These are phyloP conservation scores for Drosophila peninsularis DNA, from an alignment of 2,888 invertebrate species.

Conservation along the genomic window DNA sequence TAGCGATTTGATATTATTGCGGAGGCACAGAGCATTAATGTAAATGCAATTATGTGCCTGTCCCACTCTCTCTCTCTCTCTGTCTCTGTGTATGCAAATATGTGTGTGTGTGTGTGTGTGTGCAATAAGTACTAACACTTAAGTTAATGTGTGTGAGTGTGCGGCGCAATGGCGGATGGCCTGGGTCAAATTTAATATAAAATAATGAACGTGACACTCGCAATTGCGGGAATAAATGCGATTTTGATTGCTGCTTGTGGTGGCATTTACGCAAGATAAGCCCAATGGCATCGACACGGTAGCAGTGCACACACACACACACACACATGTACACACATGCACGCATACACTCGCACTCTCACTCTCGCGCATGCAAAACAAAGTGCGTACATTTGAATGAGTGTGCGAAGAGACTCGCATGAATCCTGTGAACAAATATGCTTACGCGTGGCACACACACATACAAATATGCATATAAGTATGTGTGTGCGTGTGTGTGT, in stretches of 20 bases:
- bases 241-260: conserved; percentile 64
- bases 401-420: conserved; percentile 41
- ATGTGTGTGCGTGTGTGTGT: background rate
- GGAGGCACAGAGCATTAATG: conserved; percentile 22
- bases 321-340: conserved; percentile 7
- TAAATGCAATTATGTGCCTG: conserved; percentile 2
- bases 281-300: conserved; percentile 28
- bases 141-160: conserved; percentile 15
- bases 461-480: background rate
- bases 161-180: background rate
- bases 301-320: conserved; percentile 24
- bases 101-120: background rate
- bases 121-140: conserved; percentile 37
- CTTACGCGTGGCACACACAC: conserved; percentile 13
- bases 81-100: background rate
- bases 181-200: conserved; percentile 50
- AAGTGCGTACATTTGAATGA: conserved; percentile 60
- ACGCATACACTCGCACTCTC: background rate
- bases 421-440: conserved; percentile 49
- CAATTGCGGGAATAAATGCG: conserved; percentile 53
- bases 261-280: conserved; percentile 58
- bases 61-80: background rate
- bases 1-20: conserved; percentile 7
- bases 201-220: conserved; percentile 57
- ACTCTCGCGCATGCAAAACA: conserved; percentile 17